Base-by-base conservation (phyloP, 2,888 invertebrate genomes). In the Strigamia transsilvanica region DNA sequence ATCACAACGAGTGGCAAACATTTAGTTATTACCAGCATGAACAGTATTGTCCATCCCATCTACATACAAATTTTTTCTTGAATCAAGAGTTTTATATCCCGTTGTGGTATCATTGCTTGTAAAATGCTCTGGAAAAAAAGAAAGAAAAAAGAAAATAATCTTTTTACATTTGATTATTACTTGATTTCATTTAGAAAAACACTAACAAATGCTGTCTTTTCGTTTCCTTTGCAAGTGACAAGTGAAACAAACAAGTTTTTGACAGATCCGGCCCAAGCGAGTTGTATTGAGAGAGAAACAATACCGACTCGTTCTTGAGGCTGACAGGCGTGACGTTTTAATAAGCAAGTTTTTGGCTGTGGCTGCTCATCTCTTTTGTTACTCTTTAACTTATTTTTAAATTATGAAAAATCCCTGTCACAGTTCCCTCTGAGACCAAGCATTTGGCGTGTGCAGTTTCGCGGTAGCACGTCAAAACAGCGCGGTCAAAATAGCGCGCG, bases 51-150 rank as follows among this genome's bases (percentile, higher is more conserved):
- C 61, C 73, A 73, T 1, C 23, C 66, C 82, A 27, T 83, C 73
- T 13, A 66, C 38, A n/a, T 73, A 38, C 34, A 81, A 78, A 82
- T 83, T 83, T 82, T 82, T 82, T 79, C 61, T 79, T 5, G 83
- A 83, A 78, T 83, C 82, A 21, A 82, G 79, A 23, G 83, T 81
- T 56, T 82, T 83, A 32, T 83, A 83, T 21, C 79, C 79, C 10
- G 81, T 66, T 18, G 79, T 38, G 12, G 81, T 80, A 51, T 83
- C 83, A 81, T 83, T 83, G 23, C 82, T 80, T n/a, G 80, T 81
- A 23, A 82, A 80, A 78, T 83, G 82, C 56, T 83, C 83, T 83
- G 42, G 0, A 80, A 80, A 51, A 80, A 38, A 15, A 80, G n/a
- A 80, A 15, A 80, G 51, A 21, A 41, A 79, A 23, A 79, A 32